A percentile compares a stretch with the other conserved stretches of the same genome.
These are phyloP conservation scores for Magallana angulata DNA, from an alignment of 1,140 invertebrate species.

Conservation along the genomic window DNA sequence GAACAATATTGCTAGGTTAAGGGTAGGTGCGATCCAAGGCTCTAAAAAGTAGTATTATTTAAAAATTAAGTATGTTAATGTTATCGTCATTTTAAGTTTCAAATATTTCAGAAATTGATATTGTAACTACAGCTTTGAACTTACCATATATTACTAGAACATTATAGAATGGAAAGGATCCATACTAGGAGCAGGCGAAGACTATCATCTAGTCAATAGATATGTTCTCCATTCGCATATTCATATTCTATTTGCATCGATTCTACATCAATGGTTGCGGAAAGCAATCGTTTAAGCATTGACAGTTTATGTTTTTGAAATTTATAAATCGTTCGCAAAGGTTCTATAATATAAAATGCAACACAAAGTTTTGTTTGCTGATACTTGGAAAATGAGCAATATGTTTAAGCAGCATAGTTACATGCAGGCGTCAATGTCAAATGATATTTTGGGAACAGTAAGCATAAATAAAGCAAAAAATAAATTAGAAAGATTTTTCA, in stretches of 20 bases:
- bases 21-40: not conserved
- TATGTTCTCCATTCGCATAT: slow-evolving; percentile 19
- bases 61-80: no score
- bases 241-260: slow-evolving; percentile 20
- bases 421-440: no score
- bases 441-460: no score
- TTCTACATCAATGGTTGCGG: slow-evolving; percentile 12
- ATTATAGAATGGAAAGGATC: not conserved
- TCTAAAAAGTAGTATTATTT: not conserved
- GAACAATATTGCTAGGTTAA: slow-evolving; percentile 45
- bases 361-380: not conserved
- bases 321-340: slow-evolving; percentile 10
- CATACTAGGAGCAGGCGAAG: slow-evolving; percentile 12
- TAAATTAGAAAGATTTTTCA: no score
- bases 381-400: no score
- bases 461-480: no score
- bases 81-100: no score
- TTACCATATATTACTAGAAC: not conserved
- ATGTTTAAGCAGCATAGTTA: no score
- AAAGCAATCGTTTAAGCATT: slow-evolving; percentile 17
- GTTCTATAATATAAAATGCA: slow-evolving; percentile 26
- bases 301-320: not conserved
- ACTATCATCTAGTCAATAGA: not conserved
- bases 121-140: not conserved
- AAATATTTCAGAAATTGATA: no score